These are phyloP conservation scores for Buathra laborator DNA, from an alignment of 2,888 invertebrate genomes.

Conservation along the genomic window DNA sequence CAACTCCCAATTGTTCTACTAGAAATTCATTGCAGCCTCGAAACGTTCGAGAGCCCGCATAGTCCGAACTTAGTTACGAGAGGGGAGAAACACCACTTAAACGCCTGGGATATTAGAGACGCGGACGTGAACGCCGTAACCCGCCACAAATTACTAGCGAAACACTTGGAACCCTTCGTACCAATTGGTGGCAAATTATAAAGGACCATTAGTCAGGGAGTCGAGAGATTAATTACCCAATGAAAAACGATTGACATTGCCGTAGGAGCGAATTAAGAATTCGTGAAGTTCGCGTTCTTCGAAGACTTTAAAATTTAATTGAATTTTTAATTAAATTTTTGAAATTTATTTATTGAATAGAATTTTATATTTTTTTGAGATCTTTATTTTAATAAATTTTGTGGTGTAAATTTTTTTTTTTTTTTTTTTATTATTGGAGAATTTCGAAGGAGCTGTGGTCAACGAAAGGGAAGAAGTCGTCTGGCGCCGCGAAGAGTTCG, in stretches of 20 bases:
- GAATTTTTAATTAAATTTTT: no score
- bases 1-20: background rate
- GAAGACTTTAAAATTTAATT: no score
- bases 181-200: background rate
- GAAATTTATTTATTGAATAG: no score
- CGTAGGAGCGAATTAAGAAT: no score
- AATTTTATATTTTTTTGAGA: no score
- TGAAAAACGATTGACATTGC: background rate
- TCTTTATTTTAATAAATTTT: no score
- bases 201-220: background rate
- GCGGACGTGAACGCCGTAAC: background rate
- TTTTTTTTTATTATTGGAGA: no score
- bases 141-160: constrained; percentile 1
- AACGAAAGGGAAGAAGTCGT: background rate
- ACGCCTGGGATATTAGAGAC: constrained; percentile 3
- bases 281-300: no score
- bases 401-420: no score
- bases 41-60: background rate
- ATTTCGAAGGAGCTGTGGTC: background rate
- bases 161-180: background rate
- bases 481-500: background rate
- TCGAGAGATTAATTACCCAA: background rate
- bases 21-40: background rate
- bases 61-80: constrained; percentile 7
- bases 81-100: background rate